phyloP scores from a whole-genome alignment of 2,888 invertebrate species.

The Sphinx pinastri region DNA sequence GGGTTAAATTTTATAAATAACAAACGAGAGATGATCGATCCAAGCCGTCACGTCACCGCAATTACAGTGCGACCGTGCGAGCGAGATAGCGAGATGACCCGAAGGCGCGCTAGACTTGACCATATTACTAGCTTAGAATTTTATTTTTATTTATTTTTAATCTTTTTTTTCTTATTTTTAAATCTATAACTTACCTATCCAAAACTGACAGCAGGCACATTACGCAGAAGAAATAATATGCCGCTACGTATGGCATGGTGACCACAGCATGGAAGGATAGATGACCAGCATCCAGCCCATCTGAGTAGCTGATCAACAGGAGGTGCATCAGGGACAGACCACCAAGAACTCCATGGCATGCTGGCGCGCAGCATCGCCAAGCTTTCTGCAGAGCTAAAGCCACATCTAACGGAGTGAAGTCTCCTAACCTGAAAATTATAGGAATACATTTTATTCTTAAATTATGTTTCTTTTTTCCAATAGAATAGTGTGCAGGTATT shows the following conservation, averaged over 20 bases:
- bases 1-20: too few relatives aligned
- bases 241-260: conserved; percentile 79
- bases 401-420: conserved; percentile 80
- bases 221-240: conserved; percentile 84
- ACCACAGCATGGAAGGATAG: conserved; percentile 77
- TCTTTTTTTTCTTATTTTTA: too few relatives aligned
- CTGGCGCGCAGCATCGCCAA: conserved; percentile 77
- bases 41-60: too few relatives aligned
- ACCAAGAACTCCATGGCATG: conserved; percentile 85
- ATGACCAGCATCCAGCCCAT: conserved; percentile 74
- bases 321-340: conserved; percentile 85
- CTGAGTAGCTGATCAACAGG: conserved; percentile 82
- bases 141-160: not conserved
- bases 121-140: too few relatives aligned
- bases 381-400: conserved; percentile 79
- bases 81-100: too few relatives aligned
- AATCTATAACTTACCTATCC: conserved; percentile 74
- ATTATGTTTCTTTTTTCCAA: not conserved
- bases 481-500: too few relatives aligned
- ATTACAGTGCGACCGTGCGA: too few relatives aligned
- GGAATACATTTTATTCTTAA: not conserved
- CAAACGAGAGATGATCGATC: not conserved
- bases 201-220: conserved; percentile 84
- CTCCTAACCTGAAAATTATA: conserved; percentile 62
- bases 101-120: too few relatives aligned